phyloP scores from a whole-genome alignment of 2,113 vertebrate species.

The Bagarius yarrelli region DNA sequence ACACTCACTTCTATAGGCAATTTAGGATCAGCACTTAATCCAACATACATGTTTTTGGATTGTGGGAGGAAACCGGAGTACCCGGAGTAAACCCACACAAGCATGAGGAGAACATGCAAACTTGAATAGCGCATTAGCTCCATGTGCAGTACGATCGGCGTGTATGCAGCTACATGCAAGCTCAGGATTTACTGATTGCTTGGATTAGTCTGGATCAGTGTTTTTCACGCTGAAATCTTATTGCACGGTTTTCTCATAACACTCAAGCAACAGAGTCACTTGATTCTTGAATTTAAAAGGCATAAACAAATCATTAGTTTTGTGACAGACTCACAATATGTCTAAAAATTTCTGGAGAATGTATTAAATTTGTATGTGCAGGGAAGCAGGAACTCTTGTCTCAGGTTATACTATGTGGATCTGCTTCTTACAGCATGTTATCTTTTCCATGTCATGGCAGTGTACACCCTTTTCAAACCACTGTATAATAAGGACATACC shows the following conservation, averaged over 20 bases:
- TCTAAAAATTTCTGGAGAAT: neutral
- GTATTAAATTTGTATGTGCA: neutral
- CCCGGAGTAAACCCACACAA: too few species aligned
- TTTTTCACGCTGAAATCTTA: constrained; percentile 24
- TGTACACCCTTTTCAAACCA: neutral
- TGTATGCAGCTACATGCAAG: too few species aligned
- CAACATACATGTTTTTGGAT: too few species aligned
- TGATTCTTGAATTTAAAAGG: neutral
- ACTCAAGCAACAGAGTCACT: neutral
- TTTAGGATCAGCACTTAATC: too few species aligned
- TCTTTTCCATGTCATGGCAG: neutral
- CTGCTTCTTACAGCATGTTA: neutral
- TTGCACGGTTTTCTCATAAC: constrained; percentile 16
- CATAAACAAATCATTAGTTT: neutral
- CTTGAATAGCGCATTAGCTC: too few species aligned
- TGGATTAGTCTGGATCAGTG: neutral
- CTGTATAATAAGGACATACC: neutral
- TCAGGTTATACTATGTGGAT: neutral
- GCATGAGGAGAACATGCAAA: too few species aligned
- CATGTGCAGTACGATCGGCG: too few species aligned
- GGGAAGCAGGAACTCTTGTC: neutral
- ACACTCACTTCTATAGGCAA: too few species aligned
- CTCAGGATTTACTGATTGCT: too few species aligned
- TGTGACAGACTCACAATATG: neutral
- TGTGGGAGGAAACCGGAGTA: too few species aligned